phyloP scores from a whole-genome alignment of 2,113 vertebrate species.

The Carassius gibelio region DNA sequence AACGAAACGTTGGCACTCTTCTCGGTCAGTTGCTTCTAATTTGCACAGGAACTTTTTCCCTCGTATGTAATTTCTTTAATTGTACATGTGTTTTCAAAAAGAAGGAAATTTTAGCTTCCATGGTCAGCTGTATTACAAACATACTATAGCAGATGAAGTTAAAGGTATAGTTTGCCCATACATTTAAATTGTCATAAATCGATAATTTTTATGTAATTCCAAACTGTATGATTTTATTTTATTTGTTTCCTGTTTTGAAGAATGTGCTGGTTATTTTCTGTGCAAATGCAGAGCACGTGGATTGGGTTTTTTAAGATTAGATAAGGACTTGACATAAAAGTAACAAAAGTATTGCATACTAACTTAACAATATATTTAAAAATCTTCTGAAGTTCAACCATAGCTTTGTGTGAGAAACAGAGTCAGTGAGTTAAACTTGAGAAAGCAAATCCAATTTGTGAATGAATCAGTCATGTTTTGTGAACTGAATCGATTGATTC shows the following conservation, averaged over 20 bases:
- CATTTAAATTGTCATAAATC: neutral
- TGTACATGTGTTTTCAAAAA: neutral
- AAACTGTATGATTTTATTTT: neutral
- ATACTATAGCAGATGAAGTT: neutral
- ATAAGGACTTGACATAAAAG: neutral
- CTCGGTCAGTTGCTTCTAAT: neutral
- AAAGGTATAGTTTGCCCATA: neutral
- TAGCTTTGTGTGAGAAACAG: neutral
- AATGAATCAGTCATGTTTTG: neutral
- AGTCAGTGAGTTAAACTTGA: neutral
- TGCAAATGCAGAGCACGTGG: neutral
- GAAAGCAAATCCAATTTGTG: neutral
- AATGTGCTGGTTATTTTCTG: neutral
- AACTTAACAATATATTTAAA: neutral
- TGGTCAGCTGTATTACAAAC: neutral
- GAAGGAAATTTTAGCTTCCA: neutral
- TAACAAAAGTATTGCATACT: neutral
- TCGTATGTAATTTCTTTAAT: neutral
- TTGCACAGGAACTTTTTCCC: neutral
- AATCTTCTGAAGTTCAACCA: neutral
- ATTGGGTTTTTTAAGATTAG: neutral
- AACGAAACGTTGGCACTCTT: neutral
- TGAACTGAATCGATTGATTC: neutral
- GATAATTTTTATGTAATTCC: neutral
- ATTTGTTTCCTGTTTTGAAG: neutral